phyloP scores from a whole-genome alignment of 2,888 invertebrate genomes.

The Mythimna lalbum region DNA sequence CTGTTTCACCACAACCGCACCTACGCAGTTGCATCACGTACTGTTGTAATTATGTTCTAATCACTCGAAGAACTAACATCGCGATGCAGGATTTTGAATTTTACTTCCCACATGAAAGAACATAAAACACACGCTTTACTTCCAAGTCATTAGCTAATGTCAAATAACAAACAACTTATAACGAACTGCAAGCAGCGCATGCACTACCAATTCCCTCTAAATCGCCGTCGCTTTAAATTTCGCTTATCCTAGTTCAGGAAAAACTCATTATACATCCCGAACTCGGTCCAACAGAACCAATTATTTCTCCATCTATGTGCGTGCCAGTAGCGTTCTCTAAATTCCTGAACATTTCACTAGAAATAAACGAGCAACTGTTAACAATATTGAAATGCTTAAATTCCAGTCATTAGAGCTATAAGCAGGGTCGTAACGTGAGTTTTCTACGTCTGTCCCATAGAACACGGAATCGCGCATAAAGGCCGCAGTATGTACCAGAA shows the following conservation, averaged over 20 bases:
- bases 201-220: conserved; percentile 27
- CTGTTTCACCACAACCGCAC: too few relatives aligned
- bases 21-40: too few relatives aligned
- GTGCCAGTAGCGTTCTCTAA: conserved; percentile 47
- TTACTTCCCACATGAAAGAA: background rate
- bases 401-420: conserved; percentile 64
- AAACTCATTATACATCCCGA: conserved; percentile 55
- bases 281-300: conserved; percentile 52
- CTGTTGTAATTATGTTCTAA: too few relatives aligned
- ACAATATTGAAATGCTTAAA: conserved; percentile 66
- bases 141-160: background rate
- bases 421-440: conserved; percentile 58
- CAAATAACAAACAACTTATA: conserved; percentile 10
- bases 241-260: conserved; percentile 47
- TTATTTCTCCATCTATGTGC: conserved; percentile 57
- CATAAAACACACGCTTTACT: background rate
- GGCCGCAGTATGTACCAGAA: background rate
- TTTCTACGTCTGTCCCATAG: conserved; percentile 50
- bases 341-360: conserved; percentile 57
- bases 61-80: too few relatives aligned
- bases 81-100: too few relatives aligned
- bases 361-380: conserved; percentile 60
- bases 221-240: conserved; percentile 49
- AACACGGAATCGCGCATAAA: background rate
- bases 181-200: conserved; percentile 12